These are phyloP conservation scores for Rotaria magnacalcarata DNA, from an alignment of 2,888 invertebrate genomes.

Conservation along the genomic window DNA sequence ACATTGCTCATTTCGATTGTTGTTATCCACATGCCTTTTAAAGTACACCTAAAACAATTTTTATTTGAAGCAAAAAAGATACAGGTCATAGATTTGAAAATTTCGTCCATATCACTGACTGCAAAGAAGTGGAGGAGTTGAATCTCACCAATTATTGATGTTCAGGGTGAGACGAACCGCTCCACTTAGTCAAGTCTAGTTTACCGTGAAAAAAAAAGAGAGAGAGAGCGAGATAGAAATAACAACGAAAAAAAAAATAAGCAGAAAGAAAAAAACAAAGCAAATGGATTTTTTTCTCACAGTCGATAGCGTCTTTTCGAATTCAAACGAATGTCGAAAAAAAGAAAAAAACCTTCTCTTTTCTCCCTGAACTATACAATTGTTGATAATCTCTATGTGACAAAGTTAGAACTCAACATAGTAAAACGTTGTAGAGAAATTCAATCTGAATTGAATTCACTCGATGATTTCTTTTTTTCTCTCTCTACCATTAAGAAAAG, in stretches of 20 bases:
- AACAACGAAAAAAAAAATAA: not conserved
- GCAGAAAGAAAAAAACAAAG: not conserved
- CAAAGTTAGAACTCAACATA: not conserved
- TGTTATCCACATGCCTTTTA: no score
- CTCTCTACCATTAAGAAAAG: no score
- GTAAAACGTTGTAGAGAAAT: not conserved
- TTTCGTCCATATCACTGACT: not conserved
- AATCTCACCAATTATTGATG: not conserved
- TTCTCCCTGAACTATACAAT: constrained; percentile 1
- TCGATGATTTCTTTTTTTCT: no score
- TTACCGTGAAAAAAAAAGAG: no score
- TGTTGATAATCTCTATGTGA: not conserved
- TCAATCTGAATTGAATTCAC: not conserved
- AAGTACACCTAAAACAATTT: no score
- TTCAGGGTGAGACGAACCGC: constrained; percentile 26
- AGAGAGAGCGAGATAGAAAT: no score
- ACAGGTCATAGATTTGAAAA: no score
- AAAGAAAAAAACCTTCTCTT: not conserved
- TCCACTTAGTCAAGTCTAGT: constrained; percentile 11
- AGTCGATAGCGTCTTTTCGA: not conserved
- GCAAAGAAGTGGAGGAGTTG: constrained; percentile 25
- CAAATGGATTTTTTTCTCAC: not conserved
- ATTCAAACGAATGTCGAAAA: no score
- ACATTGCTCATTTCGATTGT: no score
- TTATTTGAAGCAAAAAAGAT: no score